Conservation (phyloP, 2,888 invertebrate species). For the Cinara cedri region DNA sequence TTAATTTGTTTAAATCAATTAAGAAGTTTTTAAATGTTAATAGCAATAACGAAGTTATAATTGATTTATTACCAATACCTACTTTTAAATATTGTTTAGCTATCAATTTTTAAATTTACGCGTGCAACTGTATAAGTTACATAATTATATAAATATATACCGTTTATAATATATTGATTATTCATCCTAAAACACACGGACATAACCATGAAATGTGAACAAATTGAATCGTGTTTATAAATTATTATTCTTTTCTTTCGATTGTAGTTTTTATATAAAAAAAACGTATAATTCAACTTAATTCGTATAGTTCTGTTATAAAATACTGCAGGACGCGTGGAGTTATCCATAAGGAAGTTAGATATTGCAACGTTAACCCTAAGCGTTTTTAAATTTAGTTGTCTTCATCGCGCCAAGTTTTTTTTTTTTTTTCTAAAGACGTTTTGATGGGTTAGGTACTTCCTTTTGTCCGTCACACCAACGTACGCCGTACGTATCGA, state of each 20-base stretch:
- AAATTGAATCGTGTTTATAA: not conserved
- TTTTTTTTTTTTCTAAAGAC: no score
- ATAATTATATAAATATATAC: no score
- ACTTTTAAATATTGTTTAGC: no score
- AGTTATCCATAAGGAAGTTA: slow-evolving; percentile 27
- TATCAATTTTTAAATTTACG: no score
- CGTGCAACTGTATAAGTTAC: no score
- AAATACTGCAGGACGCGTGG: slow-evolving; percentile 19
- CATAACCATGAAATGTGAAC: not conserved
- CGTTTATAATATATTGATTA: no score
- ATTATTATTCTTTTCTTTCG: not conserved
- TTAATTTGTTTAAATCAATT: no score
- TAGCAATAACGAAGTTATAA: no score
- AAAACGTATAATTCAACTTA: slow-evolving; percentile 7
- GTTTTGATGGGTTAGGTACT: slow-evolving; percentile 1
- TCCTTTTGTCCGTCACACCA: not conserved
- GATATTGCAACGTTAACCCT: slow-evolving; percentile 18
- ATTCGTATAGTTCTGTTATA: slow-evolving; percentile 32
- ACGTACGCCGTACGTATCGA: not conserved
- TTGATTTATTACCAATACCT: no score
- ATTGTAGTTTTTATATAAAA: not conserved
- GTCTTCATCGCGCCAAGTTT: slow-evolving; percentile 35
- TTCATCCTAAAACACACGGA: no score
- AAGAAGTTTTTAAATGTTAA: no score
- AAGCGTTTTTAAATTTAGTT: slow-evolving; percentile 44